Conservation (phyloP, 1,140 invertebrate species). For the Globodera rostochiensis region DNA sequence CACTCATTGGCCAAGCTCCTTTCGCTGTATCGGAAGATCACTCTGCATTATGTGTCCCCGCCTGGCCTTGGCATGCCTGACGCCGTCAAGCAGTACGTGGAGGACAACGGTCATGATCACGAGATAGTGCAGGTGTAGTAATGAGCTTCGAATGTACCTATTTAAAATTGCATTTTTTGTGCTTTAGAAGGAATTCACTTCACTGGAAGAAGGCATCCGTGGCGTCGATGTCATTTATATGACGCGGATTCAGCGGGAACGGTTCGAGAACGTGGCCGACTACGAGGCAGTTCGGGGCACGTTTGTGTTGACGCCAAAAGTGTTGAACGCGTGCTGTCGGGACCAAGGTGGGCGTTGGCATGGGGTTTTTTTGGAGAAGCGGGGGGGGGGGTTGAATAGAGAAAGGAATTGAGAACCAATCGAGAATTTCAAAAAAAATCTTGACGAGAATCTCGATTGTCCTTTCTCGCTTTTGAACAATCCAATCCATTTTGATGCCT, state of each 20-base stretch:
- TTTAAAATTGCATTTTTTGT: conserved; percentile 3
- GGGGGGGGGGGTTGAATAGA: conserved; percentile 5
- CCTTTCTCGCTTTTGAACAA: not conserved
- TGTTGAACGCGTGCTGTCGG: conserved; percentile 84
- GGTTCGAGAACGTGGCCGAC: conserved; percentile 81
- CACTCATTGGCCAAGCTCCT: conserved; percentile 87
- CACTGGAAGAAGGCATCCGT: conserved; percentile 80
- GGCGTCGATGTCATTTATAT: conserved; percentile 94
- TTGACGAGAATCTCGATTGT: not conserved
- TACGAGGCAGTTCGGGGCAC: conserved; percentile 83
- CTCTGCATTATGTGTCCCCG: conserved; percentile 90
- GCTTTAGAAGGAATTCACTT: conserved; percentile 71
- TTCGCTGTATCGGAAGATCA: conserved; percentile 70
- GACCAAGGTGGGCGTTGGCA: not conserved
- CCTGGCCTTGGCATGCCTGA: conserved; percentile 83
- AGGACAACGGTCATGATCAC: conserved; percentile 71
- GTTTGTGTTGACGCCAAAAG: conserved; percentile 85
- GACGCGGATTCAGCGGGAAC: conserved; percentile 93
- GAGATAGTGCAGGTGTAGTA: conserved; percentile 60
- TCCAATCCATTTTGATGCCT: not conserved
- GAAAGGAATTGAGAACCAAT: not conserved
- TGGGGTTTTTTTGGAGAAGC: not conserved
- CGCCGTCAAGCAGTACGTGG: conserved; percentile 79
- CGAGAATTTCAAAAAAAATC: not conserved
- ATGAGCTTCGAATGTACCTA: not conserved